Evolutionary conservation across 2,888 invertebrate genomes (phyloP).

Genomic region (Hesperia comma): DNA sequence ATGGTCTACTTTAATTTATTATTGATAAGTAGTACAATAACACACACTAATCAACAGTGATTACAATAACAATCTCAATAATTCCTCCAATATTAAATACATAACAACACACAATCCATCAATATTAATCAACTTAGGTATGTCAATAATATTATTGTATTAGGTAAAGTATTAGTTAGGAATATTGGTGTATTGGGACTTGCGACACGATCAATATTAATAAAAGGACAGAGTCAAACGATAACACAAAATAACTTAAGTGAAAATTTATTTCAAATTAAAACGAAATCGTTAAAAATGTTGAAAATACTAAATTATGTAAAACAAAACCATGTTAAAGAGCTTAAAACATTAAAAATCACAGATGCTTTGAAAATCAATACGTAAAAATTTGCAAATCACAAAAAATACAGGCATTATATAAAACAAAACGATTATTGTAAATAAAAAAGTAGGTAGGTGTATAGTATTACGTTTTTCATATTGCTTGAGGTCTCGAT

Average conservation of each 20-base stretch:
- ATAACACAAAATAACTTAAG: not conserved
- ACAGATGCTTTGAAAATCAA: slow-evolving; percentile 9
- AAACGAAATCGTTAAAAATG: not conserved
- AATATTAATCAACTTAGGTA: too few relatives aligned
- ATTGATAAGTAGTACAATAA: too few relatives aligned
- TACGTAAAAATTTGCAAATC: slow-evolving; percentile 11
- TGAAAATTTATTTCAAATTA: not conserved
- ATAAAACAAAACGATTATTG: slow-evolving; percentile 4
- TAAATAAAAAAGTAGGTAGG: not conserved
- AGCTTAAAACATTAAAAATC: slow-evolving; percentile 29
- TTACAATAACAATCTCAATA: slow-evolving; percentile 1
- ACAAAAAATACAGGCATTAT: slow-evolving; percentile 6
- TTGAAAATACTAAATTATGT: slow-evolving; percentile 12
- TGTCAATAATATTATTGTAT: too few relatives aligned
- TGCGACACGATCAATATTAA: too few relatives aligned
- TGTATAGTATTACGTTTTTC: not conserved
- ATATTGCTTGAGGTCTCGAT: not conserved
- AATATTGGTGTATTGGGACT: too few relatives aligned
- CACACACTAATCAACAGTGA: slow-evolving; percentile 14
- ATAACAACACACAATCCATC: not conserved
- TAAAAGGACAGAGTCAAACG: slow-evolving; percentile 5
- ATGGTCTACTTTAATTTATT: too few relatives aligned
- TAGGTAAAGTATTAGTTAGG: too few relatives aligned
- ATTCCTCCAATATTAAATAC: not conserved
- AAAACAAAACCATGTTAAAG: slow-evolving; percentile 22